A percentile compares a stretch with the other conserved stretches of the same genome.
Evolutionary conservation across 2,888 invertebrate genomes (phyloP).

Genomic region (Hermodice carunculata): DNA sequence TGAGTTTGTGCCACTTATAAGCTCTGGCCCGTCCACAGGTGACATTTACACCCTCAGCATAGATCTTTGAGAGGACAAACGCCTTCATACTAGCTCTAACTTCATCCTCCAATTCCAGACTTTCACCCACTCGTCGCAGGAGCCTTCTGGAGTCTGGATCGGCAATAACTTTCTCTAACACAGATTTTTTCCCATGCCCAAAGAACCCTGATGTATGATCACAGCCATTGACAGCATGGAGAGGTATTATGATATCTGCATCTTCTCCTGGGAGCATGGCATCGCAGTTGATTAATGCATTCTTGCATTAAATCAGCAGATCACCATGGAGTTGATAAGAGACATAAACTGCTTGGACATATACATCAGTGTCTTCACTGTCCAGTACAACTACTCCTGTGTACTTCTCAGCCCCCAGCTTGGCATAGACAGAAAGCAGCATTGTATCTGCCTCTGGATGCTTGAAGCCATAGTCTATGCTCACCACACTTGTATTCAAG

Average conservation of each 20-base stretch:
- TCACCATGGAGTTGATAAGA: neutral
- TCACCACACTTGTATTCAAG: neutral
- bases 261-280: neutral
- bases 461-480: neutral
- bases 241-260: neutral
- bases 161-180: neutral
- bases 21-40: slow-evolving; percentile 8
- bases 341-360: slow-evolving; percentile 3
- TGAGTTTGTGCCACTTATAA: slow-evolving; percentile 6
- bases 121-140: neutral
- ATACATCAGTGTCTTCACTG: too few species aligned
- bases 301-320: neutral
- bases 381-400: neutral
- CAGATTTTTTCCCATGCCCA: neutral
- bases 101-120: neutral
- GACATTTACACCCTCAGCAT: neutral
- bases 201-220: neutral
- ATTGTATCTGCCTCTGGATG: slow-evolving; percentile 1
- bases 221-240: neutral
- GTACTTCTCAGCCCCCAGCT: neutral
- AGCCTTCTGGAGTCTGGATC: neutral
- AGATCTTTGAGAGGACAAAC: slow-evolving; percentile 6
- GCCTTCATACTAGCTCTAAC: neutral
- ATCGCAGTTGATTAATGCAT: neutral
- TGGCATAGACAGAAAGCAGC: slow-evolving; percentile 1